A percentile compares a stretch with the other conserved stretches of the same genome.
These are phyloP conservation scores for Ciconia maguari DNA, from an alignment of 2,113 vertebrate species.

Conservation along the genomic window DNA sequence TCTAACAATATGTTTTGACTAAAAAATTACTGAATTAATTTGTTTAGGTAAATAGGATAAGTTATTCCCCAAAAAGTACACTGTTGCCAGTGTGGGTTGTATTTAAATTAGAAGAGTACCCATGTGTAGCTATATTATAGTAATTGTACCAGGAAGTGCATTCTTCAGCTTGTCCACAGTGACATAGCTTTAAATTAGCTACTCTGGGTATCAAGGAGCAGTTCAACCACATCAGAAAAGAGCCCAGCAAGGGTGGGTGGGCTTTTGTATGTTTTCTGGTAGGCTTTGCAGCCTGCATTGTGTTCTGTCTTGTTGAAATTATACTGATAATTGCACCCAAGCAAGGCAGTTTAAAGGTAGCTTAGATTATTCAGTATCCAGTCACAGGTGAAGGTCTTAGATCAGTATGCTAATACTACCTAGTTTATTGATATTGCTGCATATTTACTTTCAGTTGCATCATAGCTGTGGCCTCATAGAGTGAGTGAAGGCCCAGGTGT, in stretches of 20 bases:
- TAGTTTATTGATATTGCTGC: neutral
- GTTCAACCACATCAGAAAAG: neutral
- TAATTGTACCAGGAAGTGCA: neutral
- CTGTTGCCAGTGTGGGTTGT: neutral
- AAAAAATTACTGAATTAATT: neutral
- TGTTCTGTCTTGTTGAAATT: neutral
- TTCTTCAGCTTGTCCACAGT: neutral
- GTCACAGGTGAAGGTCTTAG: neutral
- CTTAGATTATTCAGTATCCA: neutral
- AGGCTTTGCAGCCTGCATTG: neutral
- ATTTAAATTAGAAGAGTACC: neutral
- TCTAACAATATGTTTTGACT: neutral
- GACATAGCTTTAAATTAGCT: neutral
- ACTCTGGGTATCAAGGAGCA: neutral
- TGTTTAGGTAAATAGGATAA: neutral
- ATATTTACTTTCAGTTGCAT: neutral
- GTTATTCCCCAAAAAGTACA: neutral
- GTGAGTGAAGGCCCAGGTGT: neutral
- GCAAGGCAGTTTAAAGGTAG: neutral
- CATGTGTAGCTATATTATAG: neutral
- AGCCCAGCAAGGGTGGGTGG: neutral
- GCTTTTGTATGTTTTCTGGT: neutral
- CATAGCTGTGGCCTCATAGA: neutral
- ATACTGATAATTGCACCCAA: neutral
- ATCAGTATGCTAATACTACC: neutral